Conservation (phyloP, 2,113 vertebrate species). For the Dipodomys spectabilis region DNA sequence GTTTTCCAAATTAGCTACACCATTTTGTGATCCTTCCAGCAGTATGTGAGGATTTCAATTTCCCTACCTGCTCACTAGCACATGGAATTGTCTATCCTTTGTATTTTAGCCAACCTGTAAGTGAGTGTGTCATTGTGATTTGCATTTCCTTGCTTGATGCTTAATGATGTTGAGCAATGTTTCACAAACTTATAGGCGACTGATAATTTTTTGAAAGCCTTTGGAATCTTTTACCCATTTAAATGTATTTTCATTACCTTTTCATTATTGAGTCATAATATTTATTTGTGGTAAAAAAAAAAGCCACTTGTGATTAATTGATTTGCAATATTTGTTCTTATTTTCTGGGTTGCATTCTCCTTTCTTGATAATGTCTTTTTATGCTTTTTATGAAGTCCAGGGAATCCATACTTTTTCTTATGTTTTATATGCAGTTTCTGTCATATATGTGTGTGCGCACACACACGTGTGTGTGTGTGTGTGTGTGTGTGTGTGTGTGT, state of each 20-base stretch:
- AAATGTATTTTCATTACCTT: too few species aligned
- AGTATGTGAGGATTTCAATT: too few species aligned
- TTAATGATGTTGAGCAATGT: background rate
- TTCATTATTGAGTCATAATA: background rate
- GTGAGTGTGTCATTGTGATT: background rate
- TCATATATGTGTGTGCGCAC: too few species aligned
- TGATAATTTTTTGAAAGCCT: background rate
- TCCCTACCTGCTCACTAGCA: background rate
- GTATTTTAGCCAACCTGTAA: background rate
- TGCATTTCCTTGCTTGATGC: background rate
- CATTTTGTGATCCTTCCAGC: background rate
- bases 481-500: too few species aligned
- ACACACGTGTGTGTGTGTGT: too few species aligned
- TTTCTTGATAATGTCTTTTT: background rate
- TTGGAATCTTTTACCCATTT: background rate
- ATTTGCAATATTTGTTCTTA: background rate
- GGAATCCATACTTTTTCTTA: background rate
- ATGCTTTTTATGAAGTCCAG: background rate
- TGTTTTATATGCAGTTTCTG: background rate
- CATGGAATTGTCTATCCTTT: background rate
- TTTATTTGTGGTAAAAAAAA: background rate
- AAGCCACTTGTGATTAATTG: background rate
- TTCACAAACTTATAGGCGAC: background rate
- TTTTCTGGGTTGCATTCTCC: background rate
- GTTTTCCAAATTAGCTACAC: background rate